Percentiles rank a stretch among this genome's conserved stretches.
Evolutionary conservation across 2,113 vertebrate genomes (phyloP).

Genomic region (Prinia subflava): DNA sequence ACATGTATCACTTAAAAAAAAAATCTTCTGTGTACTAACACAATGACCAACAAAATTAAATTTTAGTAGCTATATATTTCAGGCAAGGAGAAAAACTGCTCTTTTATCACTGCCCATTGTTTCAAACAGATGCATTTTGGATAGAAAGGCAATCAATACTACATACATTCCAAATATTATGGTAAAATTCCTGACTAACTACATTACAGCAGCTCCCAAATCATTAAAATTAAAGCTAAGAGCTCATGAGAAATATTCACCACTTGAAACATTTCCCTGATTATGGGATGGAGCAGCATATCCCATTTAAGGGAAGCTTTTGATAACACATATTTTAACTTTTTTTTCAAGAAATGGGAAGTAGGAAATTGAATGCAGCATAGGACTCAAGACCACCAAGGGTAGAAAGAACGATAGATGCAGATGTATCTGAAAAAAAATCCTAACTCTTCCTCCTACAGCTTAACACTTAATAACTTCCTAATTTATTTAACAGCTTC

Average conservation of each 20-base stretch:
- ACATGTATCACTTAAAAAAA: neutral
- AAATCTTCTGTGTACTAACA: neutral
- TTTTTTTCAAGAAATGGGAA: neutral
- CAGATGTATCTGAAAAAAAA: neutral
- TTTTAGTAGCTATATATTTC: neutral
- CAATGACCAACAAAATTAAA: neutral
- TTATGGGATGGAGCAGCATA: neutral
- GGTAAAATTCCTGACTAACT: neutral
- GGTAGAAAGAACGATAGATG: neutral
- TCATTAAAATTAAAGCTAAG: neutral
- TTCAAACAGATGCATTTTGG: neutral
- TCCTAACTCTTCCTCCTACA: neutral
- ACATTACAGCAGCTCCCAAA: neutral
- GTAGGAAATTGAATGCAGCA: accelerated
- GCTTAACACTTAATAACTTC: neutral
- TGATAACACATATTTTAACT: neutral
- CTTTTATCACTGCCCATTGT: neutral
- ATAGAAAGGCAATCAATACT: neutral
- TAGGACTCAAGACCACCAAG: neutral
- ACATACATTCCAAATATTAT: neutral
- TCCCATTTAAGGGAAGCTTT: neutral
- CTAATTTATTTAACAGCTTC: conserved; percentile 9
- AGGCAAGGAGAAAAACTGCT: neutral
- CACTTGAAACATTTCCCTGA: neutral
- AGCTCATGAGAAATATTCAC: neutral